Percentiles rank a stretch among this genome's conserved stretches.
Evolutionary conservation across 2,888 invertebrate genomes (phyloP).

Genomic region (Cryptophagus acutangulus): DNA sequence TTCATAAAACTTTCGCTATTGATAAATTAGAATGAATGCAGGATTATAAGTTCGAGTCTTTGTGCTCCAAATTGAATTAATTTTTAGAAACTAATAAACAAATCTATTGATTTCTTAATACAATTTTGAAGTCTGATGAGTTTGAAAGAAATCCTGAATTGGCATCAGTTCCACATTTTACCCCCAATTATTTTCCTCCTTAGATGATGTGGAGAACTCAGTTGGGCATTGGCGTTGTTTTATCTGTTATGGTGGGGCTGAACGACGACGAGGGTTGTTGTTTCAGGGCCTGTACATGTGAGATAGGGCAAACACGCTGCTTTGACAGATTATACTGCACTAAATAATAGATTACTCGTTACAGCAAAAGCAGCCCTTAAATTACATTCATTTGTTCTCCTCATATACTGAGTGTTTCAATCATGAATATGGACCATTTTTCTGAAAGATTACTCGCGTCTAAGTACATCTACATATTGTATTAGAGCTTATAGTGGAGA

Average conservation of each 20-base stretch:
- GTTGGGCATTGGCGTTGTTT: slow-evolving; percentile 21
- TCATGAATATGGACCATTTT: no score
- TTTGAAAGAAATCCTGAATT: slow-evolving; percentile 25
- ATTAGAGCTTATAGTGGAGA: no score
- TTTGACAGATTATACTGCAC: slow-evolving; percentile 43
- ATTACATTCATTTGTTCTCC: no score
- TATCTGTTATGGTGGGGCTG: slow-evolving; percentile 8
- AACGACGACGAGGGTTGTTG: slow-evolving; percentile 14
- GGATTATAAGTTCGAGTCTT: no score
- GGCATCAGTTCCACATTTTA: slow-evolving; percentile 36
- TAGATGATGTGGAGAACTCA: slow-evolving; percentile 24
- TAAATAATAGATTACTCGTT: slow-evolving; percentile 41
- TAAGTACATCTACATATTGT: no score
- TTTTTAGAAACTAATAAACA: neutral
- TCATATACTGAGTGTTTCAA: no score
- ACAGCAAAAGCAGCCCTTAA: slow-evolving; percentile 25
- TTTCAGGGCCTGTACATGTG: slow-evolving; percentile 33
- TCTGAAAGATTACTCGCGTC: no score
- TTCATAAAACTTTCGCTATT: no score
- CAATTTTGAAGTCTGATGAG: neutral
- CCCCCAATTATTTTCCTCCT: slow-evolving; percentile 34
- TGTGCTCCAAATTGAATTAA: no score
- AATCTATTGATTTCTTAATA: neutral
- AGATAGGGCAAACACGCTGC: slow-evolving; percentile 41
- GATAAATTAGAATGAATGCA: no score